These are phyloP conservation scores for Macropodus opercularis DNA, from an alignment of 2,797 vertebrate species.

Conservation along the genomic window DNA sequence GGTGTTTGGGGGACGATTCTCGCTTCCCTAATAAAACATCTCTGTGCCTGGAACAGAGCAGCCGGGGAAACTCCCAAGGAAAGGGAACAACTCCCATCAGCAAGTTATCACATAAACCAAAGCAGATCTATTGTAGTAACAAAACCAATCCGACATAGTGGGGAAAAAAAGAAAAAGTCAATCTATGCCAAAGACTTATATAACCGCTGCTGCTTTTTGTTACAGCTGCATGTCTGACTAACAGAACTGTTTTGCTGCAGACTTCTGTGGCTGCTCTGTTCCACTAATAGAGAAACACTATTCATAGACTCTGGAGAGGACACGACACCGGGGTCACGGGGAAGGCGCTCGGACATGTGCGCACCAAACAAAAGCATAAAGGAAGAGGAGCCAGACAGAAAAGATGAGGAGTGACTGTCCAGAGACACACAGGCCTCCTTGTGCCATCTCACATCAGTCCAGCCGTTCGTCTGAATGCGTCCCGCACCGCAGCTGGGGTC, in stretches of 20 bases:
- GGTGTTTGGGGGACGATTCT: constrained; percentile 17
- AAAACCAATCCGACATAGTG: constrained; percentile 4
- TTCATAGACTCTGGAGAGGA: constrained; percentile 55
- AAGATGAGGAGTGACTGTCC: constrained; percentile 19
- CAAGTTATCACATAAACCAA: constrained; percentile 33
- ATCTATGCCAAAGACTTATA: constrained; percentile 29
- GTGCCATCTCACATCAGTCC: constrained; percentile 45
- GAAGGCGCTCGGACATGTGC: constrained; percentile 38
- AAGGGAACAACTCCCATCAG: constrained; percentile 34
- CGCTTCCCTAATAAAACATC: constrained; percentile 18
- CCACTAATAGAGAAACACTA: constrained; percentile 52
- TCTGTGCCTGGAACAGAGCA: background rate
- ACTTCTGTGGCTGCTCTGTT: constrained; percentile 70
- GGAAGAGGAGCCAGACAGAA: constrained; percentile 34
- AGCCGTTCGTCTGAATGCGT: constrained; percentile 53
- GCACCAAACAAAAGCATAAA: constrained; percentile 39
- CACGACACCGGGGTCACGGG: constrained; percentile 46
- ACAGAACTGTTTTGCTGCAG: constrained; percentile 57
- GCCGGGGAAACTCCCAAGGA: constrained; percentile 36
- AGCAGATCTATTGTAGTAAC: constrained; percentile 20
- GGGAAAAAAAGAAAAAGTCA: constrained; percentile 1
- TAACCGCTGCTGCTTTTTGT: constrained; percentile 61
- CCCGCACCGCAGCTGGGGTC: constrained; percentile 25
- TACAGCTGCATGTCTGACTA: constrained; percentile 41
- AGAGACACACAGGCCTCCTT: constrained; percentile 44